phyloP scores from a whole-genome alignment of 2,113 vertebrate genomes.

The Apaloderma vittatum region DNA sequence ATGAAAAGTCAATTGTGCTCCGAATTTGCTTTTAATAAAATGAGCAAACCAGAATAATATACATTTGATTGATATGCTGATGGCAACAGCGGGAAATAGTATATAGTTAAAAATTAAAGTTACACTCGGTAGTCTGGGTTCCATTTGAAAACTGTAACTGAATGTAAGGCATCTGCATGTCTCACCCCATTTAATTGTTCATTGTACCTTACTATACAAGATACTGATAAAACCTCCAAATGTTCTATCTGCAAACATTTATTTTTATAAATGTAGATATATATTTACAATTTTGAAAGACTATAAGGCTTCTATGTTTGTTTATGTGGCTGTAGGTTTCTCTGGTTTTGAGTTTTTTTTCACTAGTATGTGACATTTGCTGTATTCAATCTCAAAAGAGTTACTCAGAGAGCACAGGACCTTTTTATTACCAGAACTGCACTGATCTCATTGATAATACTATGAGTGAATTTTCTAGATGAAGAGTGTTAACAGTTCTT shows the following conservation, averaged over 20 bases:
- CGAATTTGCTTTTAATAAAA: slow-evolving; percentile 87
- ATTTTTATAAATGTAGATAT: background rate
- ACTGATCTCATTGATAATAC: background rate
- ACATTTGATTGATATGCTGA: slow-evolving; percentile 84
- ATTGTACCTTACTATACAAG: background rate
- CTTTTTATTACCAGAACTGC: background rate
- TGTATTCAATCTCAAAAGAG: background rate
- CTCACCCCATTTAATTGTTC: slow-evolving; percentile 2
- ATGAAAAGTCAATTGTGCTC: slow-evolving; percentile 91
- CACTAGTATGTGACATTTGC: background rate
- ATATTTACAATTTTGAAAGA: background rate
- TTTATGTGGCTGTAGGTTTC: background rate
- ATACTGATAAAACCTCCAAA: background rate
- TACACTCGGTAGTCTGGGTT: slow-evolving; percentile 56
- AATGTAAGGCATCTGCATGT: slow-evolving; percentile 54
- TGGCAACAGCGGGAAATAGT: slow-evolving; percentile 74
- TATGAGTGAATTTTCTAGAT: background rate
- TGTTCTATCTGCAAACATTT: background rate
- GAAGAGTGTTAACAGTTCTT: background rate
- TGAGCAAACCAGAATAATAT: slow-evolving; percentile 83
- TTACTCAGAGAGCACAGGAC: background rate
- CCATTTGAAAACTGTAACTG: slow-evolving; percentile 64
- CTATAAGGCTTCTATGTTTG: background rate
- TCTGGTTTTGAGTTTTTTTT: background rate
- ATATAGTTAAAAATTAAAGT: slow-evolving; percentile 81